A percentile compares a stretch with the other conserved stretches of the same genome.
phyloP scores from a whole-genome alignment of 2,888 invertebrate genomes.

The Acrocyrtus sp. region DNA sequence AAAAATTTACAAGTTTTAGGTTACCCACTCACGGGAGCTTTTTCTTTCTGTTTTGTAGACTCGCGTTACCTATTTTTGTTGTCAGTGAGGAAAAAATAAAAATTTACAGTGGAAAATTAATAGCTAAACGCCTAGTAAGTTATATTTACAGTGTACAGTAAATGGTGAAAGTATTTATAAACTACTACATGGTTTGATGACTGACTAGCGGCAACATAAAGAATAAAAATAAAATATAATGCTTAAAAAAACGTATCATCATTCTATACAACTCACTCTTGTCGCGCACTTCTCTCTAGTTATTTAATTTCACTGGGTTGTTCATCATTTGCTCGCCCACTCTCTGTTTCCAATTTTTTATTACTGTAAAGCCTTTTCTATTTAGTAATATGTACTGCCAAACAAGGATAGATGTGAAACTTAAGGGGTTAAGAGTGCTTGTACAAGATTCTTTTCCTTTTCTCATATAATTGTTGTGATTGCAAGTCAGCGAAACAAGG shows the following conservation, averaged over 20 bases:
- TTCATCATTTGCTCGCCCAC: conserved; percentile 28
- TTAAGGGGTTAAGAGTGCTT: too few relatives aligned
- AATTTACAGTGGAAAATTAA: too few relatives aligned
- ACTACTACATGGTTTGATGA: conserved; percentile 43
- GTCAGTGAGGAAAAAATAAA: too few relatives aligned
- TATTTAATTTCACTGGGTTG: conserved; percentile 36
- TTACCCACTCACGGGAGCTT: too few relatives aligned
- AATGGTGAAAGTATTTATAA: conserved; percentile 45
- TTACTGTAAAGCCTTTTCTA: too few relatives aligned
- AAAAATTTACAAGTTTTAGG: too few relatives aligned
- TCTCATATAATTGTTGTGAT: neutral
- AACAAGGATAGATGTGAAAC: too few relatives aligned
- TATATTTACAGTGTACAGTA: too few relatives aligned
- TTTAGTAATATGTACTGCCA: too few relatives aligned
- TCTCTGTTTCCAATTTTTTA: neutral
- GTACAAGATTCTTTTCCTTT: neutral
- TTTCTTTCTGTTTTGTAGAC: too few relatives aligned
- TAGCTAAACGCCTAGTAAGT: too few relatives aligned
- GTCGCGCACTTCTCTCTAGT: conserved; percentile 20
- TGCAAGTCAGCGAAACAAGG: conserved; percentile 8
- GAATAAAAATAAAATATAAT: conserved; percentile 48
- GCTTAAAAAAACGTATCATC: conserved; percentile 37
- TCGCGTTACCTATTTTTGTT: too few relatives aligned
- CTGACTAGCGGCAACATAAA: conserved; percentile 53
- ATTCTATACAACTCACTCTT: conserved; percentile 20